Conservation (phyloP, 2,888 invertebrate species). For the Lasioglossum calceatum region DNA sequence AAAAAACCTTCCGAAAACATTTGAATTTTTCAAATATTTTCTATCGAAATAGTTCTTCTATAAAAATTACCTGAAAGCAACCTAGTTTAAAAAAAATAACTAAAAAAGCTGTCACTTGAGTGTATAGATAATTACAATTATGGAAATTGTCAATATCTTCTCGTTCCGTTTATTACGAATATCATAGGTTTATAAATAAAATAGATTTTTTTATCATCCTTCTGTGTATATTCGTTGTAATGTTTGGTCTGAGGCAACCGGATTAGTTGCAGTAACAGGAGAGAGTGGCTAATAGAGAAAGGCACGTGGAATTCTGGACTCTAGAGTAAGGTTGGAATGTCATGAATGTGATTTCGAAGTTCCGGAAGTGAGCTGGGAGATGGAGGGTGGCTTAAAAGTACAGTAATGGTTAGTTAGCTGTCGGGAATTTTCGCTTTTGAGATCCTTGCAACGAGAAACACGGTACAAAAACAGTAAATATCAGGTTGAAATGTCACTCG, state of each 20-base stretch:
- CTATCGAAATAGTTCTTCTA: too few relatives aligned
- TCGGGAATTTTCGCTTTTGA: not conserved
- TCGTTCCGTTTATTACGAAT: not conserved
- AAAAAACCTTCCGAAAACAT: too few relatives aligned
- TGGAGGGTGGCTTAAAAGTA: not conserved
- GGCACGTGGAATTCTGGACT: not conserved
- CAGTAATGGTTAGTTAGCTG: not conserved
- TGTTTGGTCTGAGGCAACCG: not conserved
- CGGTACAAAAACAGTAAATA: not conserved
- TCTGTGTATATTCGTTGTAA: not conserved
- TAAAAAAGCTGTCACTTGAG: not conserved
- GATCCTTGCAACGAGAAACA: not conserved
- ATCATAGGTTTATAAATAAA: not conserved
- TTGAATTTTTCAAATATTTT: too few relatives aligned
- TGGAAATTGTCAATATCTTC: not conserved
- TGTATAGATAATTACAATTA: not conserved
- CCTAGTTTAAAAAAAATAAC: not conserved
- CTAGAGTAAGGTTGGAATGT: slow-evolving; percentile 3
- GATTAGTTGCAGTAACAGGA: not conserved
- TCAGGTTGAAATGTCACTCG: not conserved
- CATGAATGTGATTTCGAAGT: slow-evolving; percentile 9
- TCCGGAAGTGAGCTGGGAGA: not conserved
- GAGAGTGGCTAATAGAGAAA: not conserved
- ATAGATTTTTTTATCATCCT: not conserved
- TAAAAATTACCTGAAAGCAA: not conserved